Evolutionary conservation across 2,888 invertebrate genomes (phyloP).

Genomic region (Cataglyphis cursor): DNA sequence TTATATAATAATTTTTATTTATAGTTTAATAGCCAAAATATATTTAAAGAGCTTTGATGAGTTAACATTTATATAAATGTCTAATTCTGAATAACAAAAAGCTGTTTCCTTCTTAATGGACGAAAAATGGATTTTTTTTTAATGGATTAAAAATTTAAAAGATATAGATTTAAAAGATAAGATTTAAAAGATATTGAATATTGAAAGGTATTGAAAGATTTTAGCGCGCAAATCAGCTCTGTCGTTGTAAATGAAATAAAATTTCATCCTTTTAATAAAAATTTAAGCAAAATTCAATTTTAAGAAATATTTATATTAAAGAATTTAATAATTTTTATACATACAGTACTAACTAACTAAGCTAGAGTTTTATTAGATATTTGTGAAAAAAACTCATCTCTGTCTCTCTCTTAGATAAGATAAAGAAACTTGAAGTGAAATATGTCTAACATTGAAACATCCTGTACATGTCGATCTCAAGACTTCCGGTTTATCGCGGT

Average conservation of each 20-base stretch:
- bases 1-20: not conserved
- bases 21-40: not conserved
- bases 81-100: not conserved
- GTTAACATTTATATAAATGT: not conserved
- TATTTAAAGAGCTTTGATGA: not conserved
- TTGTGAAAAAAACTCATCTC: not conserved
- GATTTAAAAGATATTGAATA: not conserved
- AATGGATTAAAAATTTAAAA: not conserved
- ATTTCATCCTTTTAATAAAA: not conserved
- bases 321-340: not conserved
- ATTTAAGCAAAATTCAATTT: not conserved
- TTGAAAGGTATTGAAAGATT: too few species aligned
- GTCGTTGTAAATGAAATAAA: not conserved
- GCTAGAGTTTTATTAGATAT: too few species aligned
- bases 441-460: not conserved
- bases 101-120: not conserved
- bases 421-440: constrained; percentile 9
- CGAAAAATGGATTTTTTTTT: not conserved
- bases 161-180: not conserved
- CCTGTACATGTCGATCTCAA: constrained; percentile 44
- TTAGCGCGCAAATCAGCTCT: not conserved
- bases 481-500: constrained; percentile 66
- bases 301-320: not conserved
- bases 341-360: too few species aligned
- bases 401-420: not conserved